Percentiles rank a stretch among this genome's conserved stretches.
Conservation (phyloP, 2,113 vertebrate species). For the Crotalus tigris region DNA sequence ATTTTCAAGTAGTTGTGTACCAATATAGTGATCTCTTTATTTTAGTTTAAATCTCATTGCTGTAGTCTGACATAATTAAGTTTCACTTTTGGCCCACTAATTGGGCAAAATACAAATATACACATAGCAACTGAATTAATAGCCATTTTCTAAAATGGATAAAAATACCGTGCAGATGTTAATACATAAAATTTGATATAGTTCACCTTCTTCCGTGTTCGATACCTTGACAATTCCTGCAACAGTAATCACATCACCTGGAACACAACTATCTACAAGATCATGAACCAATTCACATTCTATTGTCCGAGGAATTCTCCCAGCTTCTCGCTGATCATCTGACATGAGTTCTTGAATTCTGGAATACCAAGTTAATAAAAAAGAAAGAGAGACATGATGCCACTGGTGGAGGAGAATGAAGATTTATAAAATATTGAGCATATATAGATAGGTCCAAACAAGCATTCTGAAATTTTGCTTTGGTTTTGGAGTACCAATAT, state of each 20-base stretch:
- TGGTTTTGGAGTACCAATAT: background rate
- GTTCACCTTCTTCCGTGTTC: conserved; percentile 82
- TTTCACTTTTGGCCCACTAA: background rate
- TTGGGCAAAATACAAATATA: background rate
- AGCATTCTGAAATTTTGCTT: background rate
- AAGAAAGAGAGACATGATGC: background rate
- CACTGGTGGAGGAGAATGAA: background rate
- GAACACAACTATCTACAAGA: conserved; percentile 94
- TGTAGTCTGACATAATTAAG: background rate
- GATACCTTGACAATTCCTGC: conserved; percentile 89
- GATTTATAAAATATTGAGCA: background rate
- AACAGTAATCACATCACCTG: conserved; percentile 89
- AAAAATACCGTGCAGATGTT: background rate
- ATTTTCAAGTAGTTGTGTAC: background rate
- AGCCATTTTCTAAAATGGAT: background rate
- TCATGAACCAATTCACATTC: conserved; percentile 93
- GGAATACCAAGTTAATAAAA: background rate
- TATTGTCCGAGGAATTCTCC: conserved; percentile 92
- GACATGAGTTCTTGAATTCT: conserved; percentile 93
- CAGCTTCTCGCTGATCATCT: conserved; percentile 89
- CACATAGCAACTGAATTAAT: background rate
- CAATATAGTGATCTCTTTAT: background rate
- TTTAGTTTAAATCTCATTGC: background rate
- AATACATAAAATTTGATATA: background rate
- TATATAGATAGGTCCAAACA: background rate